Evolutionary conservation across 2,113 vertebrate genomes (phyloP).

Genomic region (Sceloporus undulatus): DNA sequence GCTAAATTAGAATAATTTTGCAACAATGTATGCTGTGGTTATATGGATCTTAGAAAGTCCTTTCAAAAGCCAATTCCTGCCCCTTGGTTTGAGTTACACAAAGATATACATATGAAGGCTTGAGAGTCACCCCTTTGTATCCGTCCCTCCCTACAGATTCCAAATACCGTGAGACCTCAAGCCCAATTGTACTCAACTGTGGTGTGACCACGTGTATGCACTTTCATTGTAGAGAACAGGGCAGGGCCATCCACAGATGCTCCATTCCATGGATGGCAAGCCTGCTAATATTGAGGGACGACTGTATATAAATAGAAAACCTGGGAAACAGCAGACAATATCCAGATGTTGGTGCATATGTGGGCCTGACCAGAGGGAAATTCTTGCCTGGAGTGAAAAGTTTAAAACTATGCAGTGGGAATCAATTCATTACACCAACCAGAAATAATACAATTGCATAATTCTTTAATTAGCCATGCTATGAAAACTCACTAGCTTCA

Average conservation of each 20-base stretch:
- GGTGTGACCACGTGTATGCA: too few relatives aligned
- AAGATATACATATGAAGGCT: background rate
- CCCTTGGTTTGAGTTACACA: background rate
- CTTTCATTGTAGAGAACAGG: too few relatives aligned
- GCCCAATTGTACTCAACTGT: too few relatives aligned
- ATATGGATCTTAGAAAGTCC: background rate
- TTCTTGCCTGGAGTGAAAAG: background rate
- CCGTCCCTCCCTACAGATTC: too few relatives aligned
- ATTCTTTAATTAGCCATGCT: slow-evolving; percentile 23
- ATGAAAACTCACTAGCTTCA: slow-evolving; percentile 3
- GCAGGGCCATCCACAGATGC: too few relatives aligned
- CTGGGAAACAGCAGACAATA: background rate
- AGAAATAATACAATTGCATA: slow-evolving; percentile 6
- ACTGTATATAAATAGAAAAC: too few relatives aligned
- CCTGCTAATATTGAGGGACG: too few relatives aligned
- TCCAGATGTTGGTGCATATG: background rate
- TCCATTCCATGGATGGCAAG: too few relatives aligned
- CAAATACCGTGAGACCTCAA: too few relatives aligned
- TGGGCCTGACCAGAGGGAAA: background rate
- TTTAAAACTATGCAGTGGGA: background rate
- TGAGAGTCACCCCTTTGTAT: too few relatives aligned
- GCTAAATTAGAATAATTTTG: background rate
- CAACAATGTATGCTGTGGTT: background rate
- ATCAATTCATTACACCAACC: background rate
- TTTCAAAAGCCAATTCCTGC: background rate